Base-by-base conservation (phyloP, 92 coral and sea anemone species). In the Palythoa grandiflora region DNA sequence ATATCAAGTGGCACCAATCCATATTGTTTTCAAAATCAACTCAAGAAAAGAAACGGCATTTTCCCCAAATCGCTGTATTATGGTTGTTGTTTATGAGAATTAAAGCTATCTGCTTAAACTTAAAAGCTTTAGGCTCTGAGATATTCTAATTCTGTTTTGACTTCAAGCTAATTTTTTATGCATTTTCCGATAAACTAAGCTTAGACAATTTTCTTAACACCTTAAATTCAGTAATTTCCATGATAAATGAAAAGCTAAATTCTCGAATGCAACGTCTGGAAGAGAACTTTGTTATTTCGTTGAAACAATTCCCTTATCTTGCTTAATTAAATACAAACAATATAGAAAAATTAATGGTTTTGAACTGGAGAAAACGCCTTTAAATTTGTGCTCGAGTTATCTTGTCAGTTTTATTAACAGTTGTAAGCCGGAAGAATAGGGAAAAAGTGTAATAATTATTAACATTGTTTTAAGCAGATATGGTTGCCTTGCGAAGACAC, bases 401-500 rank as follows among this genome's bases (percentile, higher is more conserved):
- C 35, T 17, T 63, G 19, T 17, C 17, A 47, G 71, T 65, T 20
- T 66, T 35, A 13, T 47, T 38, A 13, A 50, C 10, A 65, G 15
- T 13, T 5, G 35, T 16, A 15, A 21, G 40, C 66, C 6, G 13
- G 47, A 61, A 63, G 38, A 15, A 19, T 36, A 20, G 44, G 17
- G 20, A 48, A 38, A 52, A 38, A n/a, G 60, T 68, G 73, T 65
- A 50, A 53, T 81, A 48, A 81, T 81, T 21, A 71, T 40, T 2
- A 5, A 39, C 86, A 54, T 68, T 48, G 39, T 68, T 81, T 81
- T 15, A 21, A 38, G n/a, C 75, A 65, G 47, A 5, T 39, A 7
- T 44, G 86, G 86, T 81, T 53, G 74, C 75, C 70, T 63, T 21
- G 70, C 36, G 35, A 63, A 63, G 20, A 63, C 44, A 81, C 38